These are phyloP conservation scores for Drymonia ruficornis DNA, from an alignment of 2,888 invertebrate species.

Conservation along the genomic window DNA sequence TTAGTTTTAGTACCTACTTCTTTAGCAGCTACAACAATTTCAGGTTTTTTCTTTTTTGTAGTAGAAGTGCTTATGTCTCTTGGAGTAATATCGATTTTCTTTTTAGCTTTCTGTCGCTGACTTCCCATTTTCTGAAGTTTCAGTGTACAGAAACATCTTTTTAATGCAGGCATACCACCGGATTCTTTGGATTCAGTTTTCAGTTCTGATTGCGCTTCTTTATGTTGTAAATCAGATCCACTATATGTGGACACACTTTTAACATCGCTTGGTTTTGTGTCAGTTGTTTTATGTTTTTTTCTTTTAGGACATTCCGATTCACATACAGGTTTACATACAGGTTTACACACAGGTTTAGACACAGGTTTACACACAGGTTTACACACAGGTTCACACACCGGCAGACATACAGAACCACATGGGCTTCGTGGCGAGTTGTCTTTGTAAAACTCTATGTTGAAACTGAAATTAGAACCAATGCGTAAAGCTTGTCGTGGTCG, in stretches of 20 bases:
- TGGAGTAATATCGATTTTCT: neutral
- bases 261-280: conserved; percentile 11
- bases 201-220: neutral
- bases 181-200: conserved; percentile 13
- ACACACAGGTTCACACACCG: conserved; percentile 1
- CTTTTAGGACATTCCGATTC: neutral
- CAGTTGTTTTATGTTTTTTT: neutral
- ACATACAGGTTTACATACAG: too few relatives aligned
- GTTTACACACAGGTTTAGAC: too few relatives aligned
- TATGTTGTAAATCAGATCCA: neutral
- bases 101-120: conserved; percentile 3
- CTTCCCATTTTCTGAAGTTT: conserved; percentile 22
- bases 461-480: conserved; percentile 36
- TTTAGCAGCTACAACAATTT: neutral
- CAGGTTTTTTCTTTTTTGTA: neutral
- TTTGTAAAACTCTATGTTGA: conserved; percentile 38
- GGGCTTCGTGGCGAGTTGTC: conserved; percentile 6
- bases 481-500: conserved; percentile 16
- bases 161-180: conserved; percentile 13
- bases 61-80: conserved; percentile 1
- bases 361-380: too few relatives aligned
- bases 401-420: conserved; percentile 1
- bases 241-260: neutral
- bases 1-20: conserved; percentile 2
- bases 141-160: conserved; percentile 31